A percentile compares a stretch with the other conserved stretches of the same genome.
phyloP scores from a whole-genome alignment of 2,797 vertebrate species.

The Novumbra hubbsi region DNA sequence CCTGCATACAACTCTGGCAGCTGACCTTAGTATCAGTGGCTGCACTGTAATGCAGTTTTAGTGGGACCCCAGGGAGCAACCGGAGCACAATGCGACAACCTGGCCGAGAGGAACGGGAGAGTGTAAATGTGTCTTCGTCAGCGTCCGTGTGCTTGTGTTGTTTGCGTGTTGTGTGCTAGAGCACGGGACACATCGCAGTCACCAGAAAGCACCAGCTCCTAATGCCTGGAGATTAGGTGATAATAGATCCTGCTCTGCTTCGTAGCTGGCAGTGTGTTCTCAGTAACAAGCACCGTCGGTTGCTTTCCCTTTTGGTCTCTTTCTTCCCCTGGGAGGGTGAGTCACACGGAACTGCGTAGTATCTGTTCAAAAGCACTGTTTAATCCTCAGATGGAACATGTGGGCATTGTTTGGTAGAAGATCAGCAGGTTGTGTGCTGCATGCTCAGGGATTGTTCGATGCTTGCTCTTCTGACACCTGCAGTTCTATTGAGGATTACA shows the following conservation, averaged over 20 bases:
- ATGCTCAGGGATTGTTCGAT: neutral
- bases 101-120: neutral
- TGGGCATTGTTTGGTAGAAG: conserved; percentile 20
- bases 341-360: conserved; percentile 33
- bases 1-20: neutral
- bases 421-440: conserved; percentile 1
- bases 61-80: neutral
- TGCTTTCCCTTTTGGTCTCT: conserved; percentile 30
- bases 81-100: neutral
- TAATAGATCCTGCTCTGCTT: conserved; percentile 25
- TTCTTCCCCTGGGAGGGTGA: conserved; percentile 33
- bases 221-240: conserved; percentile 14
- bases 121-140: neutral
- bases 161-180: neutral
- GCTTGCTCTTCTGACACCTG: neutral
- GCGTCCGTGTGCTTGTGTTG: neutral
- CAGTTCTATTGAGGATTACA: neutral
- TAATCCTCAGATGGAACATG: conserved; percentile 12
- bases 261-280: conserved; percentile 8
- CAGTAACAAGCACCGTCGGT: conserved; percentile 24
- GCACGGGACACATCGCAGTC: neutral
- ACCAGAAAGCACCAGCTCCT: neutral
- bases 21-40: neutral
- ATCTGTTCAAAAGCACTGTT: conserved; percentile 21
- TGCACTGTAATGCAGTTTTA: neutral